Conservation (phyloP, 2,113 vertebrate species). For the Percina caprodes region DNA sequence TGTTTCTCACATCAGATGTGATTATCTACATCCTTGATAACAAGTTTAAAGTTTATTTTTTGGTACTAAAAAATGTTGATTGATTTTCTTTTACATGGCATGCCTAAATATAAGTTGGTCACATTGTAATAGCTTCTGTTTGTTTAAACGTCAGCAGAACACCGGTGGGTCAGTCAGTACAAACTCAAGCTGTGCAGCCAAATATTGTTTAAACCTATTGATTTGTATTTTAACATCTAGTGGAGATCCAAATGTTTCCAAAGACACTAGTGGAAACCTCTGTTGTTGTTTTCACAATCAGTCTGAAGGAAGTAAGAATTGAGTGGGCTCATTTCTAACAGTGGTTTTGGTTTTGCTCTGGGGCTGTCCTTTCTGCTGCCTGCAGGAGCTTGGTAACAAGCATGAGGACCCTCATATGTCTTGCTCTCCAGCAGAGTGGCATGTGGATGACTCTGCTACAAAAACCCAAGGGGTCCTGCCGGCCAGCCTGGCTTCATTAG, state of each 20-base stretch:
- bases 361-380: conserved; percentile 41
- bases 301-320: conserved; percentile 27
- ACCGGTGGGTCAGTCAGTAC: no score
- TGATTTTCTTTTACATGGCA: not conserved
- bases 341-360: conserved; percentile 45
- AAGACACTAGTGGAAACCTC: not conserved
- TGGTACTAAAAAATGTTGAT: not conserved
- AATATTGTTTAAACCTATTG: not conserved
- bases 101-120: no score
- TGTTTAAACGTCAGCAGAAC: not conserved
- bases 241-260: not conserved
- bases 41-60: conserved; percentile 9
- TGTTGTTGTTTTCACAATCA: conserved; percentile 22
- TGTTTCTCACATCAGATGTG: conserved; percentile 49
- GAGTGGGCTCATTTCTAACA: conserved; percentile 29
- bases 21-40: conserved; percentile 24
- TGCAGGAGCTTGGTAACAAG: conserved; percentile 62
- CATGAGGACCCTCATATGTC: conserved; percentile 50
- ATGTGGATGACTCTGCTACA: conserved; percentile 55
- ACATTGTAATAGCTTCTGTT: not conserved
- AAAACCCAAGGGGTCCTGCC: conserved; percentile 44
- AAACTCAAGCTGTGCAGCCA: not conserved
- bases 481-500: conserved; percentile 77
- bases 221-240: not conserved
- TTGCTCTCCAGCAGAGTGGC: conserved; percentile 68